These are phyloP conservation scores for Pagrus major DNA, from an alignment of 2,113 vertebrate species.

Conservation along the genomic window DNA sequence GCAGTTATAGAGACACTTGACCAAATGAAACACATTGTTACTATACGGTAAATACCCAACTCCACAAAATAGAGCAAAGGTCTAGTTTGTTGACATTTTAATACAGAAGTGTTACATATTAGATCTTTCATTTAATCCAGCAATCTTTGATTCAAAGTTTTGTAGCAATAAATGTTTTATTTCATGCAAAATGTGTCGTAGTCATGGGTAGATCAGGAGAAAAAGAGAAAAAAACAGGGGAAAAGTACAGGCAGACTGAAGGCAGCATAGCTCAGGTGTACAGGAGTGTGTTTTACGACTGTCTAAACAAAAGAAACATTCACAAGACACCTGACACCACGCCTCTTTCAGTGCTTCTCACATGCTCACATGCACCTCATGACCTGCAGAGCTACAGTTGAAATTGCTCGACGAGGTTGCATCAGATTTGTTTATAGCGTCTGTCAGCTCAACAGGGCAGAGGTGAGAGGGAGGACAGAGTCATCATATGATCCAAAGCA, in stretches of 20 bases:
- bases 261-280: background rate
- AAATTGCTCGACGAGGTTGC: slow-evolving; percentile 51
- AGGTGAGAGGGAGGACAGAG: background rate
- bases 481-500: background rate
- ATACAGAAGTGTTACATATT: no score
- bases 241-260: background rate
- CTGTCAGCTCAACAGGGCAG: background rate
- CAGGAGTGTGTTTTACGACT: slow-evolving; percentile 7
- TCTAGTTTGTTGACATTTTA: no score
- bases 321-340: slow-evolving; percentile 48
- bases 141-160: no score
- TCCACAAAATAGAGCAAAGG: no score
- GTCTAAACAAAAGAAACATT: slow-evolving; percentile 33
- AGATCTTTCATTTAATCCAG: no score
- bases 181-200: no score
- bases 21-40: no score
- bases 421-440: slow-evolving; percentile 45
- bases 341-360: slow-evolving; percentile 25
- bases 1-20: no score
- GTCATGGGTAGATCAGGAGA: background rate
- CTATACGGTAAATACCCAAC: no score
- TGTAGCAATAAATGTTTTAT: no score
- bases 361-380: slow-evolving; percentile 36
- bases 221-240: background rate
- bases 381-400: slow-evolving; percentile 38